Conservation (phyloP, 2,113 vertebrate species). For the Neoarius graeffei region DNA sequence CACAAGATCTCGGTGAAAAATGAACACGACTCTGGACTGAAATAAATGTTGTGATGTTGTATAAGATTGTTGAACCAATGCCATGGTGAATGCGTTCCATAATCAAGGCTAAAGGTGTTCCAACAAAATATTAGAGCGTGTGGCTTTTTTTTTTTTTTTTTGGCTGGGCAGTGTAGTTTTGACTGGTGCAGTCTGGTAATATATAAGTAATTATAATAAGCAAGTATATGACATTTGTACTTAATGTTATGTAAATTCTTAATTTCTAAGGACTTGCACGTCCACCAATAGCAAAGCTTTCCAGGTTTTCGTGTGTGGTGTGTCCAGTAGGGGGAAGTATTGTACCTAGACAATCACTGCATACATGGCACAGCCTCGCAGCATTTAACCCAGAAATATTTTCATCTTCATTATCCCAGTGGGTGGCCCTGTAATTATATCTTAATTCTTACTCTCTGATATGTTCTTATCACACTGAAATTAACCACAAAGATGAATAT, state of each 20-base stretch:
- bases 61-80: too few relatives aligned
- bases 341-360: constrained; percentile 20
- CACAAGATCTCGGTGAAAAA: too few relatives aligned
- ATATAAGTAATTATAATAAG: not conserved
- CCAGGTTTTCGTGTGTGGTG: not conserved
- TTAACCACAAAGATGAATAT: constrained; percentile 40
- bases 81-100: too few relatives aligned
- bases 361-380: not conserved
- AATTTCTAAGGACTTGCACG: not conserved
- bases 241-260: not conserved
- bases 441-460: constrained; percentile 19
- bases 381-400: constrained; percentile 34
- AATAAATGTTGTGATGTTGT: too few relatives aligned
- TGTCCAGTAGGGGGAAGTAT: constrained; percentile 40
- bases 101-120: too few relatives aligned
- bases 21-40: too few relatives aligned
- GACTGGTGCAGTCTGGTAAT: not conserved
- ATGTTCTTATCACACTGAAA: constrained; percentile 26
- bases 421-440: constrained; percentile 37
- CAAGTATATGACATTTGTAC: not conserved
- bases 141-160: too few relatives aligned
- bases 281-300: not conserved
- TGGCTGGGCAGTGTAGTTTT: not conserved
- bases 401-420: constrained; percentile 28
- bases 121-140: too few relatives aligned